Conservation (phyloP, 1,140 invertebrate species). For the Sitophilus oryzae region DNA sequence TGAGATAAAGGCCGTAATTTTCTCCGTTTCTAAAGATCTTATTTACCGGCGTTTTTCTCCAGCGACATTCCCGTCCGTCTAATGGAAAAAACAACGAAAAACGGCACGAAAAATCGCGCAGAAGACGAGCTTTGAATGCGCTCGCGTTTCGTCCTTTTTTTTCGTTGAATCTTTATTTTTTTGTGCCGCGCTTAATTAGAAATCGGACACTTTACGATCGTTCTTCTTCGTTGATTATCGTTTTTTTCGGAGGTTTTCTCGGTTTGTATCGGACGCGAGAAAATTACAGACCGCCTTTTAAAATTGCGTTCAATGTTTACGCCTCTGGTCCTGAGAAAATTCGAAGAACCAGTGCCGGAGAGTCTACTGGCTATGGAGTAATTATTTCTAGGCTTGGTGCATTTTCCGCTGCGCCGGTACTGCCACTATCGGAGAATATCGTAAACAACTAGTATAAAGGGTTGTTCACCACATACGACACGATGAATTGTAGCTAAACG, state of each 20-base stretch:
- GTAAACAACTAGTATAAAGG: too few relatives aligned
- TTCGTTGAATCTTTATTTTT: neutral
- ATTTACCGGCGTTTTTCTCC: neutral
- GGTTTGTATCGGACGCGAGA: neutral
- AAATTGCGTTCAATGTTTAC: neutral
- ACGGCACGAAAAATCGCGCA: too few relatives aligned
- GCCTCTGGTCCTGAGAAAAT: neutral
- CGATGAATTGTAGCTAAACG: too few relatives aligned
- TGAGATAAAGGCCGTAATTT: conserved; percentile 14
- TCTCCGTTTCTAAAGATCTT: conserved; percentile 7
- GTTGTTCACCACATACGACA: too few relatives aligned
- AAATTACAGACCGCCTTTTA: neutral
- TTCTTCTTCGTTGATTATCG: neutral
- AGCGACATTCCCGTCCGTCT: neutral
- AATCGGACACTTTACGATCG: too few relatives aligned
- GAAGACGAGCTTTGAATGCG: neutral
- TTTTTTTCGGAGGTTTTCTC: neutral
- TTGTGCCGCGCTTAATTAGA: neutral
- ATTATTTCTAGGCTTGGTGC: neutral
- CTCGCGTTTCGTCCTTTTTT: neutral
- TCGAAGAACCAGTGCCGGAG: neutral
- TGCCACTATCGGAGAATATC: too few relatives aligned
- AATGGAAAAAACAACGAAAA: neutral
- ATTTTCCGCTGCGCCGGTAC: neutral
- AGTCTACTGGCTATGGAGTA: neutral